A percentile compares a stretch with the other conserved stretches of the same genome.
Conservation (phyloP, 2,888 invertebrate species). For the Strigamia maritima region DNA sequence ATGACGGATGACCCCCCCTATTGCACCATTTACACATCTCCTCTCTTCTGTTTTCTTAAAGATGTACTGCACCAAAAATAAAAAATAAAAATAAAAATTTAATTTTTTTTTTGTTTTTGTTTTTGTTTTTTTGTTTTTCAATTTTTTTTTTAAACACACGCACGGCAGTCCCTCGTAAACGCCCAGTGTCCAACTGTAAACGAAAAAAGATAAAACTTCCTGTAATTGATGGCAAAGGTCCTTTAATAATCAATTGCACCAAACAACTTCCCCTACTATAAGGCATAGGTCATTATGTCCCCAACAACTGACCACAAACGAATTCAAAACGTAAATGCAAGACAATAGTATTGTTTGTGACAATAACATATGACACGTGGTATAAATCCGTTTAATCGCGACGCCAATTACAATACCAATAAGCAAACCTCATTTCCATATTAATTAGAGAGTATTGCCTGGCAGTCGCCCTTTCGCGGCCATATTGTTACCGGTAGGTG, state of each 20-base stretch:
- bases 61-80: neutral
- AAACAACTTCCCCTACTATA: constrained; percentile 25
- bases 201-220: constrained; percentile 12
- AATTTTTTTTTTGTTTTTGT: neutral
- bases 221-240: constrained; percentile 33
- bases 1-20: constrained; percentile 29
- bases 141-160: neutral
- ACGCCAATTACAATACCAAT: constrained; percentile 15
- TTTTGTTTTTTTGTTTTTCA: neutral
- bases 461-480: constrained; percentile 19
- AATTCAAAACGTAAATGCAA: neutral
- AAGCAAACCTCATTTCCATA: constrained; percentile 22
- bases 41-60: neutral
- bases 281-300: constrained; percentile 21
- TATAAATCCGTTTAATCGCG: neutral
- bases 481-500: constrained; percentile 7
- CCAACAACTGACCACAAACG: constrained; percentile 26
- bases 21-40: neutral
- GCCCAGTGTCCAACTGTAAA: neutral
- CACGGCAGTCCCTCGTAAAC: neutral
- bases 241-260: constrained; percentile 9
- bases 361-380: constrained; percentile 27
- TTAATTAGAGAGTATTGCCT: constrained; percentile 26
- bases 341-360: constrained; percentile 22
- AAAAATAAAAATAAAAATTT: neutral